Evolutionary conservation across 2,888 invertebrate genomes (phyloP).

Genomic region (Miltochrista miniata): DNA sequence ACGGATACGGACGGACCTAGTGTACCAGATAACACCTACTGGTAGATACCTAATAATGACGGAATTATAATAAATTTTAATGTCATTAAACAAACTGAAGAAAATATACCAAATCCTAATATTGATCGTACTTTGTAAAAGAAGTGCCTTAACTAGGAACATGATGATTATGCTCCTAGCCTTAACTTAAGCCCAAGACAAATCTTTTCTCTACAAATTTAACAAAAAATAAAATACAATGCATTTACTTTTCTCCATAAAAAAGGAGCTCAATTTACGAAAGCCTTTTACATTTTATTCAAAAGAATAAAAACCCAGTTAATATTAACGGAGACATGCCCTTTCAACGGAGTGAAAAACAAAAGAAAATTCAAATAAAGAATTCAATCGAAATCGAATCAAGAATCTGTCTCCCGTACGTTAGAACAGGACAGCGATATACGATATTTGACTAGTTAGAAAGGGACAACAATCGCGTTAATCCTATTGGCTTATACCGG

Average conservation of each 20-base stretch:
- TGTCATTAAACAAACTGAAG: no score
- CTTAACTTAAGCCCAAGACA: no score
- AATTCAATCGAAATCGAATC: slow-evolving; percentile 80
- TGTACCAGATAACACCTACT: no score
- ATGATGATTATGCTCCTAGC: no score
- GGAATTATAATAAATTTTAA: no score
- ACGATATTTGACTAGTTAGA: slow-evolving; percentile 28
- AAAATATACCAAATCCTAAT: no score
- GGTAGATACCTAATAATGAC: no score
- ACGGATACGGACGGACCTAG: no score
- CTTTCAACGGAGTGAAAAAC: slow-evolving; percentile 68
- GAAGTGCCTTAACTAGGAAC: no score
- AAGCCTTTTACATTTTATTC: slow-evolving; percentile 30
- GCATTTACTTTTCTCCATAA: not conserved
- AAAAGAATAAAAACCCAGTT: slow-evolving; percentile 31
- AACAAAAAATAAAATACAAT: no score
- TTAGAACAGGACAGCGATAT: slow-evolving; percentile 54
- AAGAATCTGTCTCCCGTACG: slow-evolving; percentile 74
- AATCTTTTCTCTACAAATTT: no score
- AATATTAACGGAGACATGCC: slow-evolving; percentile 45
- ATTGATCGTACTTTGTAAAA: no score
- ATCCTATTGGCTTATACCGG: slow-evolving; percentile 83
- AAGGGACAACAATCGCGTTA: slow-evolving; percentile 67
- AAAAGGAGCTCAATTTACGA: slow-evolving; percentile 11
- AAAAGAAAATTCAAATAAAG: slow-evolving; percentile 77